Base-by-base conservation (phyloP, 2,113 vertebrate genomes). In the Brachypteracias leptosomus region DNA sequence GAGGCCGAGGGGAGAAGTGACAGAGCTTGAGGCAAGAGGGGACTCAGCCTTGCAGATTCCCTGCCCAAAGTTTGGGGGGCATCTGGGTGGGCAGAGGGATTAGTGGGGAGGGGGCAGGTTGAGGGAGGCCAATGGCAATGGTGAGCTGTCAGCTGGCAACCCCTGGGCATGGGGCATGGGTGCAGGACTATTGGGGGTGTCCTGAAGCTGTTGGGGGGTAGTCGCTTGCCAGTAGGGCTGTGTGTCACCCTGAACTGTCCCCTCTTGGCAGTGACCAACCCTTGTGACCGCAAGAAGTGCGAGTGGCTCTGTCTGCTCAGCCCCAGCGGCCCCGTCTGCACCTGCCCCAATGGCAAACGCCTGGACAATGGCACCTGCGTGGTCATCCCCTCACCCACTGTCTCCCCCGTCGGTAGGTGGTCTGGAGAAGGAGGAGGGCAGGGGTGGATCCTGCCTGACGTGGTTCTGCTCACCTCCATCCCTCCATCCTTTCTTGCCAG, bases 231-330 rank as follows among this genome's bases (percentile, higher is more conserved):
- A 9, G 44, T 25, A 67, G 44, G 7, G 22, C 38, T 25, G 46
- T 6, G 54, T 20, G 20, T 51, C 47, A n/a, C 49, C 29, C 20
- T 10, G 0, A 17, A 0, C 22, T 2, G 3, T 42, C 21, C 28
- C 19, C 67, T 82, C 42, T 61, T 4, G 3, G 20, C 97, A 99
- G 99, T 99, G 97, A 98, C 98, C 63, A 99, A 99, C 96, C 99
- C 99, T 6, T 99, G 99, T 21, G 99, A 99, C 98, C 98, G 98
- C 62, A 99, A 99, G 97, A 99, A 99, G 76, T 99, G 99, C 4
- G 99, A 99, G 94, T 99, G 99, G 99, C 98, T 99, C 62, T 99
- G 99, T 95, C 98, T 99, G 80, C 98, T 99, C 57, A 99, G 99
- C 95, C 99, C 99, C 95, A 99, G 99, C 1, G 99, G 99, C 57